Evolutionary conservation across 1,140 invertebrate genomes (phyloP).

Genomic region (Drosophila virilis): DNA sequence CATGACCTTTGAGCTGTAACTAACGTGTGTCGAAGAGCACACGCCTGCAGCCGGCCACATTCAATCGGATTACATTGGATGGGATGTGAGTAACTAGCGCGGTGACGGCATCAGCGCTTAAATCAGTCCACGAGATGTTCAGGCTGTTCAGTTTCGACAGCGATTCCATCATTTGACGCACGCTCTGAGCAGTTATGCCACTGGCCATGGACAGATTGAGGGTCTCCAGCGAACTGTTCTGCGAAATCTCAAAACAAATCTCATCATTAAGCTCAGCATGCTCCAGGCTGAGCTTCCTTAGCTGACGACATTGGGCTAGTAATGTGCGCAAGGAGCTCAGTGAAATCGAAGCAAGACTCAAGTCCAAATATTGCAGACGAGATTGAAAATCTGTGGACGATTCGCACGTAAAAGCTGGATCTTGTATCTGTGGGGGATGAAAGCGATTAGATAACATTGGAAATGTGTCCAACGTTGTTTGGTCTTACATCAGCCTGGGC

Average conservation of each 20-base stretch:
- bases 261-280: slow-evolving; percentile 87
- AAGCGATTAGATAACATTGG: background rate
- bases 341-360: slow-evolving; percentile 91
- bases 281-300: slow-evolving; percentile 94
- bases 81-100: slow-evolving; percentile 88
- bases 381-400: slow-evolving; percentile 39
- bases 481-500: slow-evolving; percentile 89
- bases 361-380: slow-evolving; percentile 91
- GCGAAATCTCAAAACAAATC: slow-evolving; percentile 88
- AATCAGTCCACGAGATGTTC: slow-evolving; percentile 92
- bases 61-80: slow-evolving; percentile 88
- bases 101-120: slow-evolving; percentile 87
- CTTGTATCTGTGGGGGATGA: slow-evolving; percentile 80
- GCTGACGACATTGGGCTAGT: slow-evolving; percentile 88
- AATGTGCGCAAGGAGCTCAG: slow-evolving; percentile 87
- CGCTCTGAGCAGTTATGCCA: slow-evolving; percentile 87
- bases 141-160: slow-evolving; percentile 88
- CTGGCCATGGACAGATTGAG: slow-evolving; percentile 91
- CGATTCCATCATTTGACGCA: slow-evolving; percentile 87
- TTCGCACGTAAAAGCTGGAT: slow-evolving; percentile 85
- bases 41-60: slow-evolving; percentile 92
- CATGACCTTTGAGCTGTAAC: slow-evolving; percentile 28
- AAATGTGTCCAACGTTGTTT: background rate
- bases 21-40: slow-evolving; percentile 90
- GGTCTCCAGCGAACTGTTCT: slow-evolving; percentile 88